These are phyloP conservation scores for Dolichopus griseipennis DNA, from an alignment of 2,888 invertebrate genomes.

Conservation along the genomic window DNA sequence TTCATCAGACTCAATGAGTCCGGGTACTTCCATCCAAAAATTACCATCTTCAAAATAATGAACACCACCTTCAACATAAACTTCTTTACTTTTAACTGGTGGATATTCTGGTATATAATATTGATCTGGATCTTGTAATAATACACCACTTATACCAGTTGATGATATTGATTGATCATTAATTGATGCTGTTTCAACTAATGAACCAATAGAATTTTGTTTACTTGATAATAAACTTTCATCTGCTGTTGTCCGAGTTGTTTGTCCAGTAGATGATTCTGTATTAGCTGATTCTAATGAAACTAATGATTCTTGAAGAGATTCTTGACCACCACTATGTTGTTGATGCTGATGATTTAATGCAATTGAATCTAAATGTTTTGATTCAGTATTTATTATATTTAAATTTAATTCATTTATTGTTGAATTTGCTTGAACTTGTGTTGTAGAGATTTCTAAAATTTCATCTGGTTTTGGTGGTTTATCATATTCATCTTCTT, in stretches of 20 bases:
- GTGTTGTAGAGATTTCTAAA: background rate
- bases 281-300: constrained; percentile 41
- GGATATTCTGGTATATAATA: constrained; percentile 50
- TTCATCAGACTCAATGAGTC: constrained; percentile 65
- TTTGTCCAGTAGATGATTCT: constrained; percentile 25
- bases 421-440: constrained; percentile 1
- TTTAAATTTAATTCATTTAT: constrained; percentile 16
- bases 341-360: constrained; percentile 15
- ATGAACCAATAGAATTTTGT: constrained; percentile 38
- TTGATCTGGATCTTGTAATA: constrained; percentile 38
- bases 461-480: constrained; percentile 10
- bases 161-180: constrained; percentile 42
- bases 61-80: constrained; percentile 74
- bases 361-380: constrained; percentile 32
- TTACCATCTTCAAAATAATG: constrained; percentile 89
- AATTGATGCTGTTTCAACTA: constrained; percentile 26
- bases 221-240: constrained; percentile 43
- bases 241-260: constrained; percentile 41
- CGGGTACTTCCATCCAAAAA: constrained; percentile 86
- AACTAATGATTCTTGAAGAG: constrained; percentile 39
- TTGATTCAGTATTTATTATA: constrained; percentile 23
- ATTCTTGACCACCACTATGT: constrained; percentile 28
- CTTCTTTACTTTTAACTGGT: constrained; percentile 57
- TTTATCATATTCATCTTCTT: constrained; percentile 9
- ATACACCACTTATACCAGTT: background rate